Evolutionary conservation across 2,113 vertebrate genomes (phyloP), one percentile per base, ranked within the genome.

Genomic region (Semicossyphus pulcher): DNA sequence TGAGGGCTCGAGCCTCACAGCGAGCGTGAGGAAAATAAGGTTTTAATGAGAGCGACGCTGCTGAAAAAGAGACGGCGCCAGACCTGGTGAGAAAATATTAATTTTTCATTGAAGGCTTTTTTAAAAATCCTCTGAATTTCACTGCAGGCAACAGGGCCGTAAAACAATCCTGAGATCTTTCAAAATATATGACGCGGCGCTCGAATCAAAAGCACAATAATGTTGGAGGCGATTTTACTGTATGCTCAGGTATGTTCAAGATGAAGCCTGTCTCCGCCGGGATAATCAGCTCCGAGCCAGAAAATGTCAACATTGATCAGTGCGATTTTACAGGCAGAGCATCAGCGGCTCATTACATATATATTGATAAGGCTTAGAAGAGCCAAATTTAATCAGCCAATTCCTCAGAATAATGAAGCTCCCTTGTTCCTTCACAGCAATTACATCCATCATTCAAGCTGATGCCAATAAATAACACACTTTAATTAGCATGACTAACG

Each of bases 381-480:
- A 69, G 57, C 73, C 68, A 61, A 70, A 86, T 89, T 85, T 56
- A 89, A 80, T 86, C 72, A 80, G 62, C 53, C 47, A 60, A 78
- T 87, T 66, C 67, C 78, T 66, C 71, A 72, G 87, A 91, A 86
- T 86, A 91, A 91, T 87, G 65, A 84, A 89, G 73, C 69, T 49
- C 57, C 49, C 47, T 18, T 54, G 66, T 51, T 84, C n/a, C 31
- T 76, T 77, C 15, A 49, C 44, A 66, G 66, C 61, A 21, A 62
- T 63, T 68, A 54, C 60, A 86, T 80, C 81, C 78, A 88, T 88
- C 86, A 86, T 44, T 73, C 71, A 68, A 57, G 52, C n/a, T 62
- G 58, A 80, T 36, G 68, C 62, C 39, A 65, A 75, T 88, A 88
- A 83, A 88, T 76, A 79, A 78, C 64, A 15, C 44, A 62, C 65